Evolutionary conservation across 2,888 invertebrate species (phyloP).

Genomic region (Dicranocentrus wangi): DNA sequence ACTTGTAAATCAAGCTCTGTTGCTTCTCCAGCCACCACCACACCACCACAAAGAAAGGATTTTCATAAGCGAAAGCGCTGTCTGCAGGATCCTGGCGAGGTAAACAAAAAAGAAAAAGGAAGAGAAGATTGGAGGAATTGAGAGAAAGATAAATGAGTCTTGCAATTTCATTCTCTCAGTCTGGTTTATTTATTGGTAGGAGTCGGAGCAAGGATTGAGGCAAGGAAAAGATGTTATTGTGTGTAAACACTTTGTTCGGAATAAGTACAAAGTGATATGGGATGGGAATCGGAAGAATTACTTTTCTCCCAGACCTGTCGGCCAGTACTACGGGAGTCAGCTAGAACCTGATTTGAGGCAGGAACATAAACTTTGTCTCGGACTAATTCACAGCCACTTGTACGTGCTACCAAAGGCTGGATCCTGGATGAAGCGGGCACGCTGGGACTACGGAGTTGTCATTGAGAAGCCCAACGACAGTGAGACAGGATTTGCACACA

Average conservation of each 20-base stretch:
- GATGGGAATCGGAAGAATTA: conserved; percentile 13
- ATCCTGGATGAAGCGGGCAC: conserved; percentile 27
- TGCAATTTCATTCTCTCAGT: conserved; percentile 20
- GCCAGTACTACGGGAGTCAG: conserved; percentile 20
- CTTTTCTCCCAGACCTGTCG: background rate
- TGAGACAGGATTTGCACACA: too few species aligned
- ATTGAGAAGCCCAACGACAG: conserved; percentile 37
- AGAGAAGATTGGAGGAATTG: conserved; percentile 29
- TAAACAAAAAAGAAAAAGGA: conserved; percentile 15
- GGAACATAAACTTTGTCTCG: conserved; percentile 48
- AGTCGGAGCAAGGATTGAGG: too few species aligned
- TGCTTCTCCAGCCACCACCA: conserved; percentile 17
- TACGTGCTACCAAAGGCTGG: conserved; percentile 29
- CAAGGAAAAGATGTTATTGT: conserved; percentile 17
- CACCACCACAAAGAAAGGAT: conserved; percentile 37
- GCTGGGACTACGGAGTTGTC: conserved; percentile 46
- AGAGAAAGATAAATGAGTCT: conserved; percentile 39
- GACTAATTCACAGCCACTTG: conserved; percentile 56
- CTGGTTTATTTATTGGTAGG: background rate
- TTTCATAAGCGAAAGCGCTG: conserved; percentile 39
- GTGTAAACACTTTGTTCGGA: conserved; percentile 45
- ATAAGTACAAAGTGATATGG: conserved; percentile 36
- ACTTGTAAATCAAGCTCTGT: background rate
- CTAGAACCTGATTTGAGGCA: conserved; percentile 18
- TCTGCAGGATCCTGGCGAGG: conserved; percentile 21